phyloP scores from a whole-genome alignment of 2,797 vertebrate genomes.

The Mus minutoides region DNA sequence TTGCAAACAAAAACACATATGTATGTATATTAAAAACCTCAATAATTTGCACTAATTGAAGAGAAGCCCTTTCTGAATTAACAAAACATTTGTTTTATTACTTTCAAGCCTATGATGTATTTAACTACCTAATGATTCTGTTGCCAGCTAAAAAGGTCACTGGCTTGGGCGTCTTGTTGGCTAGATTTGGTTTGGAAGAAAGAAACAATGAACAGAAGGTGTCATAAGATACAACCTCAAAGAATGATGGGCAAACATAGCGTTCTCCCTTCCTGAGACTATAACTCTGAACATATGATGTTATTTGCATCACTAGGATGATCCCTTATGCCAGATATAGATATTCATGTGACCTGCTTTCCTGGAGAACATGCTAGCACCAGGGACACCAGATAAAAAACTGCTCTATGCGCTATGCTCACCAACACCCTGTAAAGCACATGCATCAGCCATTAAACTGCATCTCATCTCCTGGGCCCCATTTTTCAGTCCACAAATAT shows the following conservation, averaged over 20 bases:
- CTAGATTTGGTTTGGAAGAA: not conserved
- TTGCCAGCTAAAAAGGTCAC: slow-evolving; percentile 19
- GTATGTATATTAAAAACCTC: slow-evolving; percentile 70
- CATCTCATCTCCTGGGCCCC: not conserved
- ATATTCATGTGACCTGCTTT: not conserved
- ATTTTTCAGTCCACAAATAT: not conserved
- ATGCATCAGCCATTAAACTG: not conserved
- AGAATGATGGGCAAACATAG: not conserved
- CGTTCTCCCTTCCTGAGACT: not conserved
- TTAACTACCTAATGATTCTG: slow-evolving; percentile 63
- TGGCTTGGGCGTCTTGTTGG: slow-evolving; percentile 21
- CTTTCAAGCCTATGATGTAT: slow-evolving; percentile 58
- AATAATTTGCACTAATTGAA: slow-evolving; percentile 74
- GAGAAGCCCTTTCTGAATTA: slow-evolving; percentile 58
- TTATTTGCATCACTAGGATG: not conserved
- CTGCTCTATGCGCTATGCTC: not conserved
- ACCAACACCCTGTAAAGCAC: not conserved
- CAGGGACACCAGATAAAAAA: not conserved
- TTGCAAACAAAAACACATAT: slow-evolving; percentile 67
- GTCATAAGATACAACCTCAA: not conserved
- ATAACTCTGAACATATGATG: not conserved
- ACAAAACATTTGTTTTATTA: slow-evolving; percentile 74
- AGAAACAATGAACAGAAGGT: not conserved
- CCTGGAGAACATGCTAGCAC: not conserved
- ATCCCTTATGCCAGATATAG: not conserved